These are phyloP conservation scores for Mastacembelus armatus DNA, from an alignment of 2,797 vertebrate species.

Conservation along the genomic window DNA sequence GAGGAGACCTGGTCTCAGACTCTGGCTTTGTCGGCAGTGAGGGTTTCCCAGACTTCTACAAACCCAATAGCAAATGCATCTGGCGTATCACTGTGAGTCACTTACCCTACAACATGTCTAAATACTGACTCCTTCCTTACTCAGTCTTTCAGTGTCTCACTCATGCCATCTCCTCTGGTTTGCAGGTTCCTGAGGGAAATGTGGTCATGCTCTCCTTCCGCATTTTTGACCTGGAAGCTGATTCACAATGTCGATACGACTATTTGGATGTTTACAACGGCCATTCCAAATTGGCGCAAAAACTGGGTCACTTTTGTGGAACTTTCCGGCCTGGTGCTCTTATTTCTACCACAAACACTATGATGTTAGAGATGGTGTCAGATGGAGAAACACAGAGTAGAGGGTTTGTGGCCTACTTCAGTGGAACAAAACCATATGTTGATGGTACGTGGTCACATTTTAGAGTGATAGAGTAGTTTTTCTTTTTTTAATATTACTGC, in stretches of 20 bases:
- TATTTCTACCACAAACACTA: conserved; percentile 88
- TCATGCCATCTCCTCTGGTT: conserved; percentile 26
- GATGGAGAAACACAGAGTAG: conserved; percentile 85
- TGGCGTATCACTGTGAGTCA: conserved; percentile 92
- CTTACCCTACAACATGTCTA: not conserved
- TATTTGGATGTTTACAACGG: conserved; percentile 90
- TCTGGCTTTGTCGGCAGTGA: conserved; percentile 91
- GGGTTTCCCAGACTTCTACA: conserved; percentile 89
- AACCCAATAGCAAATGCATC: conserved; percentile 87
- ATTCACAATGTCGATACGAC: conserved; percentile 89
- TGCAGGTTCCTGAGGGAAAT: conserved; percentile 89
- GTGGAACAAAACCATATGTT: conserved; percentile 78
- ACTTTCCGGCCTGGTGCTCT: conserved; percentile 90
- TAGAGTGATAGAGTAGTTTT: not conserved
- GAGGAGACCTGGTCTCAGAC: conserved; percentile 86
- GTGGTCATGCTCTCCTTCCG: conserved; percentile 90
- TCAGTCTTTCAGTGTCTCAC: conserved; percentile 4
- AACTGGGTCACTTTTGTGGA: conserved; percentile 91
- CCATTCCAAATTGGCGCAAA: conserved; percentile 82
- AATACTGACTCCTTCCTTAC: not conserved
- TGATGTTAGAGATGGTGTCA: conserved; percentile 89
- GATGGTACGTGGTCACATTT: conserved; percentile 77
- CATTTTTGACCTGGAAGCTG: conserved; percentile 91
- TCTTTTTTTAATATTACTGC: not conserved
- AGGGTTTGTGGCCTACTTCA: conserved; percentile 90